Conservation (phyloP, 2,888 invertebrate genomes). For the Coecobrya sp. region DNA sequence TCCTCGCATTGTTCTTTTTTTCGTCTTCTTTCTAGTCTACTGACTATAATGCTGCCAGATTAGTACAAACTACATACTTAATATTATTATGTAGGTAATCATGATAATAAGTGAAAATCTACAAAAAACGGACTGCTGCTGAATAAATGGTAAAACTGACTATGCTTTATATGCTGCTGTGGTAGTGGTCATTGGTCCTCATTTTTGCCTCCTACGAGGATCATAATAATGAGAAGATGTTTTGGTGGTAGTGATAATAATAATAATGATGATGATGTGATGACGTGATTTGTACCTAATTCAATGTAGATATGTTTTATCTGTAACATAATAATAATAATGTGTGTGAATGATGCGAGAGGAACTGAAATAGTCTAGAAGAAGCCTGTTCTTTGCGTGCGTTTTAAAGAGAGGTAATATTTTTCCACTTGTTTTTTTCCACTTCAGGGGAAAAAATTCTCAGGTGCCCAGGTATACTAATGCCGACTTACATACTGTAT, state of each 20-base stretch:
- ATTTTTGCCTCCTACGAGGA: background rate
- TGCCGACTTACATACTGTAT: no score
- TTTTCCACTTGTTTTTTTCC: no score
- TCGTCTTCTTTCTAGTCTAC: no score
- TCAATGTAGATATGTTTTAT: background rate
- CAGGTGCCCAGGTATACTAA: no score
- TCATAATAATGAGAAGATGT: background rate
- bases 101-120: slow-evolving; percentile 6
- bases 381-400: no score
- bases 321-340: background rate
- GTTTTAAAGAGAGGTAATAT: no score
- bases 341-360: no score
- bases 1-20: no score
- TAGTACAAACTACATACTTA: background rate
- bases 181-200: background rate
- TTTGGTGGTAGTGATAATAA: background rate
- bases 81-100: slow-evolving; percentile 19
- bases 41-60: background rate
- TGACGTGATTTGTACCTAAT: background rate
- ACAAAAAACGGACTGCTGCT: background rate
- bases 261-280: no score
- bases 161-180: no score
- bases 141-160: slow-evolving; percentile 14
- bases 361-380: no score
- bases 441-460: no score